These are phyloP conservation scores for Empidonax traillii DNA, from an alignment of 2,113 vertebrate species.

Conservation along the genomic window DNA sequence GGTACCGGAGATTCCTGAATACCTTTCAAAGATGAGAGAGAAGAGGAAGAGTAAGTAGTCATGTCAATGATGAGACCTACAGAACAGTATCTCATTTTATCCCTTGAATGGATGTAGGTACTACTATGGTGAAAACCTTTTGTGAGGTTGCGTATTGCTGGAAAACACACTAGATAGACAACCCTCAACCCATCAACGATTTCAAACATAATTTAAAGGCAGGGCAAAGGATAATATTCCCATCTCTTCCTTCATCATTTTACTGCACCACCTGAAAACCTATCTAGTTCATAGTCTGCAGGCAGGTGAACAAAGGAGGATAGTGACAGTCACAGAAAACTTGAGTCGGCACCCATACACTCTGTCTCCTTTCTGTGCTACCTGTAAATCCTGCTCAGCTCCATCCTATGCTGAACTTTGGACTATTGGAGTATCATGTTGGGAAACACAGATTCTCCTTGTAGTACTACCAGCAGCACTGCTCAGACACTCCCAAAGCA, in stretches of 20 bases:
- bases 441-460: accelerated
- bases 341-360: accelerated
- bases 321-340: accelerated
- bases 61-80: neutral
- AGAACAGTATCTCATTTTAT: neutral
- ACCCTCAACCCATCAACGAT: accelerated
- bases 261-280: neutral
- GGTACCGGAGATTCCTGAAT: slow-evolving; percentile 94
- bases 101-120: neutral
- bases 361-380: neutral
- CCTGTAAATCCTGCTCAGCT: neutral
- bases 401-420: accelerated
- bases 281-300: too few species aligned
- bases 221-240: accelerated
- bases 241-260: neutral
- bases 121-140: neutral
- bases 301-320: neutral
- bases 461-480: neutral
- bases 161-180: neutral
- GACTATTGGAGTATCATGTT: accelerated
- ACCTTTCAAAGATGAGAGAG: slow-evolving; percentile 75
- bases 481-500: neutral
- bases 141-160: neutral
- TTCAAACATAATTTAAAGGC: neutral
- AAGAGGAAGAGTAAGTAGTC: slow-evolving; percentile 8